Base-by-base conservation (phyloP, 2,888 invertebrate genomes). In the Priapulus caudatus region DNA sequence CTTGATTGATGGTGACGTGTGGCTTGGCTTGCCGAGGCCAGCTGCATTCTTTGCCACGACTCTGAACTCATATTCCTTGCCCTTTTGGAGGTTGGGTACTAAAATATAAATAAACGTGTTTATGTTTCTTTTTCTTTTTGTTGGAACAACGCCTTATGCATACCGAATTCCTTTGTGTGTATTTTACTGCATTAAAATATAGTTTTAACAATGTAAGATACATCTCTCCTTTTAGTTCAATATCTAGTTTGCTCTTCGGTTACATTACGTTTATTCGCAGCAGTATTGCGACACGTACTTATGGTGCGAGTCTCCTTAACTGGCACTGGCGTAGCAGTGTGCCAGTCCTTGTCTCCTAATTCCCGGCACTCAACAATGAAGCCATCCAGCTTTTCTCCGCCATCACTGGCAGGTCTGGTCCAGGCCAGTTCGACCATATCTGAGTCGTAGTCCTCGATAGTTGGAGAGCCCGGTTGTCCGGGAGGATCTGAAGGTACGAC, bases 1-100 rank as follows among this genome's bases (percentile, higher is more conserved):
- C 65, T 83, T 83, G 75, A 93, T 88, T 62, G 81, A 78, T 54
- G 80, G 75, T 0, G 92, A 89, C 20, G 83, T 81, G 53, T 79
- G 78, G 45, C 91, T 91, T 58, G 95, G 92, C 68, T 91, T 91
- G 72, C 95, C 87, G 71, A 87, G 84, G 18, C 98, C 98, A 43
- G 98, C 98, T 0, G 88, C 88, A 74, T 98, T 98, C 78, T 95
- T 95, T 0, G 97, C 98, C 47, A 88, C 81, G 2, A 98, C 85
- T 47, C 98, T 81, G 80, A 98, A 98, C 73, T 98, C 97, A 71
- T 97, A 98, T 68, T 93, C 92, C 66, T 84, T 85, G 2, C 90
- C 91, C 53, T 88, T 82, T 10, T 83, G 78, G 43, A 77, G 64
- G 18, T 72, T 72, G 44, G 69, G 67, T 52, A 75, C 75, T 68